Base-by-base conservation (phyloP, 2,113 vertebrate species). In the Atractosteus spatula region DNA sequence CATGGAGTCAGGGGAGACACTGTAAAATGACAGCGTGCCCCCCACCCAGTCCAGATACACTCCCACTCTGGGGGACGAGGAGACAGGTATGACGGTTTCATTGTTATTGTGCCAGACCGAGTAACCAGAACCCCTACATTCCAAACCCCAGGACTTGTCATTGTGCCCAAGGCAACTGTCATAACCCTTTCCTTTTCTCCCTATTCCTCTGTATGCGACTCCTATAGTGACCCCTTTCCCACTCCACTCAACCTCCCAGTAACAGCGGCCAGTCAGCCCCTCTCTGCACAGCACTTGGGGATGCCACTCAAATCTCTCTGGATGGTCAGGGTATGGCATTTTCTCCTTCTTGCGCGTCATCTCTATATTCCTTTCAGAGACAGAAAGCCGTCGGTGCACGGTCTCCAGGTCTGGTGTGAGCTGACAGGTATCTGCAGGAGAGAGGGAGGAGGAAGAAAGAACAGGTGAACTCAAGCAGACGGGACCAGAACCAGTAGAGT, bases 201-300 rank as follows among this genome's bases (percentile, higher is more conserved):
- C 29, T 29, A 29, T 29, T 29, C 29, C 29, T 29, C 29, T 62
- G 13, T 4, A 62, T 2, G 59, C 14, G 59, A 62, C 17, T 62
- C 8, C 59, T 62, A 62, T 14, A 51, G 5, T 51, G 5, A 7
- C 59, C 17, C 6, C 59, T 8, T 7, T 29, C 14, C 55, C 55
- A 62, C 59, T 62, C 59, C 59, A 62, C 13, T 62, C 59, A 7
- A 62, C 59, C 59, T 62, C 59, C 59, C 59, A 62, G 59, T 62
- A 62, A 29, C 13, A 62, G 7, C 59, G 59, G 13, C 59, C 59
- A 62, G 59, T 11, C 59, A 62, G 59, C 5, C 59, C 13, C 59
- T 62, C 59, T 5, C 59, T 62, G 59, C 59, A 62, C 59, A 62
- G 59, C 5, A 14, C 59, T 62, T 62, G 59, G 6, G 5, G 7